Conservation (phyloP, 2,797 vertebrate genomes). For the Alexandromys oeconomus region DNA sequence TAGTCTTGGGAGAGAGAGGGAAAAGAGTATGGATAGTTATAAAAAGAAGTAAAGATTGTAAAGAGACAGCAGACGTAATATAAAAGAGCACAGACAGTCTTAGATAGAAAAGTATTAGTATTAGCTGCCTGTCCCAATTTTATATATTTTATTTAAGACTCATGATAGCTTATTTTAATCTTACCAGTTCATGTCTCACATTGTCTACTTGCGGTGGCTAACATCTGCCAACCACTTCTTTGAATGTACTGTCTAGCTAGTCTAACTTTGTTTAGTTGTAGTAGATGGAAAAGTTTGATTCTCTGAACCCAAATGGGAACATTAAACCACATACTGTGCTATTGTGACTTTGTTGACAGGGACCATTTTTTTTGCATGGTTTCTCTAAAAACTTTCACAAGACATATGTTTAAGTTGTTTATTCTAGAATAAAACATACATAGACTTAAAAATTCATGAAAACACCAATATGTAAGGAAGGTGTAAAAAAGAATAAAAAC, state of each 20-base stretch:
- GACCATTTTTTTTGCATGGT: constrained; percentile 84
- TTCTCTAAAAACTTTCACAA: constrained; percentile 91
- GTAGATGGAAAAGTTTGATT: constrained; percentile 85
- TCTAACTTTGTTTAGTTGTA: constrained; percentile 86
- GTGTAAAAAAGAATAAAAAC: not conserved
- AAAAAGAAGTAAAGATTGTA: no score
- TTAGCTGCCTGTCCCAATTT: not conserved
- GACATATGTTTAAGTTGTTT: constrained; percentile 88
- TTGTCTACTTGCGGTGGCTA: not conserved
- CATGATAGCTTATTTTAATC: not conserved
- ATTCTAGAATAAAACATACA: not conserved
- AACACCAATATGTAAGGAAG: not conserved
- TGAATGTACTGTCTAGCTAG: constrained; percentile 88
- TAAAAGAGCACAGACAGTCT: no score
- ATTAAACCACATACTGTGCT: constrained; percentile 84
- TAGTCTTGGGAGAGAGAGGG: no score
- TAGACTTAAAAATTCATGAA: not conserved
- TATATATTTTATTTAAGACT: not conserved
- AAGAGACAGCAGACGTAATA: no score
- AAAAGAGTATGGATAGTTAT: no score
- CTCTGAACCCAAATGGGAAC: not conserved
- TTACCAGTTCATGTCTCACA: not conserved
- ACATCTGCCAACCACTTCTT: constrained; percentile 78
- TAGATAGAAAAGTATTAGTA: not conserved
- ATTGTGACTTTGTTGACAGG: constrained; percentile 85